Base-by-base conservation (phyloP, 2,888 invertebrate genomes). In the Phalera bucephala region DNA sequence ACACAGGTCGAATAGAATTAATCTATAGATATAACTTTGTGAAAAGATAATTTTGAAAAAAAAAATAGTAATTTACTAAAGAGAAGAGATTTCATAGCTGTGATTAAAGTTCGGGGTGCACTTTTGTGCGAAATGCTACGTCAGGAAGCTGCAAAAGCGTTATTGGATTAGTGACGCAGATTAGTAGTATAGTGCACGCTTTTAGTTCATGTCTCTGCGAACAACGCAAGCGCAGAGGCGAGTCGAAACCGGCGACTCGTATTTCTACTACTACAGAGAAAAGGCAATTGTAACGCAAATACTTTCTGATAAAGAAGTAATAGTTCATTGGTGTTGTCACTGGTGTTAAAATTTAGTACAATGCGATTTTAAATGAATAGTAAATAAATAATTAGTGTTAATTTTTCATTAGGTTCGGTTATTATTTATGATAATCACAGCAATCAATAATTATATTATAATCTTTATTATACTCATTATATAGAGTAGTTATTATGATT, bases 61-160 rank as follows among this genome's bases (percentile, higher is more conserved):
- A 57, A 66, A 64, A 55, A 70, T 64, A 67, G 70, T 72, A 77
- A 66, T 69, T 74, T 76, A 75, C 64, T 77, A 71, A 82, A 86
- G 80, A 84, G 80, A 74, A 74, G 82, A 85, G 82, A 85, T 80
- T 77, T 74, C 77, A 80, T 86, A 88, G 89, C 89, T 90, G 90
- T 90, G 90, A 90, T 90, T 82, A 72, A 77, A 64, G 73, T 66
- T 72, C 56, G 78, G 58, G 58, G 58, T 57, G 85, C 85, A 88
- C 84, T 87, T 86, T 87, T 86, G 87, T 89, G 84, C 83, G 50
- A 40, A 58, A 59, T 52, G 76, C 72, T 77, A 72, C 71, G 78
- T 78, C 74, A 57, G 51, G 23, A 57, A 32, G 45, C 38, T 40
- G 43, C 45, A 42, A 36, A 42, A 41, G 58, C 46, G 46, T 41